Evolutionary conservation across 2,888 invertebrate genomes (phyloP), one percentile per base, ranked within the genome.

Genomic region (Epinotia bilunana): DNA sequence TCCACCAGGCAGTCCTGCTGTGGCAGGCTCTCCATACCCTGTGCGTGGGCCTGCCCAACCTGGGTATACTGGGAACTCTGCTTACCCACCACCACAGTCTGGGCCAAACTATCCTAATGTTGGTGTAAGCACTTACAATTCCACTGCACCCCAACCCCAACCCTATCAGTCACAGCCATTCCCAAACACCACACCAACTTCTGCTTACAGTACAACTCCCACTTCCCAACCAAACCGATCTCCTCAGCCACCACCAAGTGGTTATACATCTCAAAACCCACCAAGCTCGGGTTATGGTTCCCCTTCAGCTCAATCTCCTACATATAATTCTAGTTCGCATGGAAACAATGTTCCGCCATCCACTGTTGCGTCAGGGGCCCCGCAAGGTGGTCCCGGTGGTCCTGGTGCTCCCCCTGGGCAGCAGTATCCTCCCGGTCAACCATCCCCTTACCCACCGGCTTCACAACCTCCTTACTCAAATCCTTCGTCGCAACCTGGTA

Each of bases 301-400:
- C n/a, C 95, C 95, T 73, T 94, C 96, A 81, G 95, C 95, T 43
- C 95, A 95, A 83, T 95, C 96, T 2, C 95, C 96, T 2, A 95
- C 95, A 28, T 95, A 95, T 73, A 96, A 96, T 72, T 95, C 96
- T 77, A 95, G 95, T 81, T 89, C 95, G 46, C 95, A 94, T 82
- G 90, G 91, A 46, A 95, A 91, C 83, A 95, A 94, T 78, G 91
- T 90, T 6, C 94, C 92, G 13, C 90, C 93, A 60, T 84, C 94
- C 13, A 94, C 95, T 33, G 93, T 91, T 6, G 89, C 95, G 5
- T 90, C 95, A 7, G 93, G 91, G n/a, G 90, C 89, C 7, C 90
- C 95, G 1, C 89, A 96, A 28, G 85, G 88, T 65, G 92, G 91
- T 88, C 90, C 95, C 69, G 95, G 96, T 55, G 46, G 46, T 46